Percentiles rank a stretch among this genome's conserved stretches.
Evolutionary conservation across 2,797 vertebrate genomes (phyloP).

Genomic region (Mus caroli): DNA sequence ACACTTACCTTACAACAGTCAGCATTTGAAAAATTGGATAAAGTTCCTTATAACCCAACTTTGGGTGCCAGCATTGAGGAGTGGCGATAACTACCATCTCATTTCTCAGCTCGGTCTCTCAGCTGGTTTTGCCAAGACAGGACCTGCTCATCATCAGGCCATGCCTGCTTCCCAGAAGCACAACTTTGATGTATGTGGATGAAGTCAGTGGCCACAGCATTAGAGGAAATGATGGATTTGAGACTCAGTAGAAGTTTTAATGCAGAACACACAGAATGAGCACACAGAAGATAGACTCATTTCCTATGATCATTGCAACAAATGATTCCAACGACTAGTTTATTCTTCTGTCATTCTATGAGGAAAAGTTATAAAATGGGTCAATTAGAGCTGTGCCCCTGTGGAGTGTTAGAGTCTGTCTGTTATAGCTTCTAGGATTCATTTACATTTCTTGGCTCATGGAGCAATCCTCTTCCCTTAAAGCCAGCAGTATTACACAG

Average conservation of each 20-base stretch:
- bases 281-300: neutral
- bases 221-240: neutral
- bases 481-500: neutral
- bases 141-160: neutral
- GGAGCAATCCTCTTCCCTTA: neutral
- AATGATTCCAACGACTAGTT: neutral
- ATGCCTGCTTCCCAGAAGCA: neutral
- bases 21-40: slow-evolving; percentile 27
- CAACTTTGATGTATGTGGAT: neutral
- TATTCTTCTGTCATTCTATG: neutral
- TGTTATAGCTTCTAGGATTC: neutral
- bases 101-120: neutral
- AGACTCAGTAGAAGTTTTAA: neutral
- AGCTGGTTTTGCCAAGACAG: neutral
- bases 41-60: slow-evolving; percentile 22
- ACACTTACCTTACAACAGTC: neutral
- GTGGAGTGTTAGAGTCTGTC: neutral
- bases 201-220: neutral
- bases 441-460: neutral
- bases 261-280: neutral
- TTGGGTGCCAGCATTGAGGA: neutral
- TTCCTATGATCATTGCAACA: neutral
- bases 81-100: neutral
- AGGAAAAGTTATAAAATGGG: neutral
- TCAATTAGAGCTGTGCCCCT: neutral